Evolutionary conservation across 2,888 invertebrate species (phyloP).

Genomic region (Dryadula phaetusa): DNA sequence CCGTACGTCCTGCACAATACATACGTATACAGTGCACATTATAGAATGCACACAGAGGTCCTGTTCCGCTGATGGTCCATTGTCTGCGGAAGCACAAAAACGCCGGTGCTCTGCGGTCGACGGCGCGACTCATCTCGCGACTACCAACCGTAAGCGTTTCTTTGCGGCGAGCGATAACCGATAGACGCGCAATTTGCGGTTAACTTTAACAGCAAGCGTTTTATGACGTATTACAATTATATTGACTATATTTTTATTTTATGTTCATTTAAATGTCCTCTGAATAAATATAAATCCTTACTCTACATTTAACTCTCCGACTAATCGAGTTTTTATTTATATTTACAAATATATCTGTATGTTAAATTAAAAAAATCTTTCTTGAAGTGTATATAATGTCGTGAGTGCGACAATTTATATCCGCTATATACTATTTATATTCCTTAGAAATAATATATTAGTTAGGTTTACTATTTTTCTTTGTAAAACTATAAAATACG

Average conservation of each 20-base stretch:
- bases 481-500: too few species aligned
- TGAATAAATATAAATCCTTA: background rate
- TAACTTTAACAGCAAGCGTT: conserved; percentile 6
- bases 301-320: background rate
- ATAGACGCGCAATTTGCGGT: conserved; percentile 14
- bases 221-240: background rate
- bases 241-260: conserved; percentile 5
- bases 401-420: too few species aligned
- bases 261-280: background rate
- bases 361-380: too few species aligned
- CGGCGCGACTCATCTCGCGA: conserved; percentile 16
- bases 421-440: too few species aligned
- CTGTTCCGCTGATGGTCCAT: conserved; percentile 21
- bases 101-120: conserved; percentile 8
- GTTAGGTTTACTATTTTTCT: too few species aligned
- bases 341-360: too few species aligned
- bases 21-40: background rate
- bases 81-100: conserved; percentile 33
- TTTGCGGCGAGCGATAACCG: conserved; percentile 15
- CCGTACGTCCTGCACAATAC: background rate
- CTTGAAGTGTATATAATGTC: too few species aligned
- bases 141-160: conserved; percentile 13
- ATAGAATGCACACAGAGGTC: background rate
- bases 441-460: too few species aligned
- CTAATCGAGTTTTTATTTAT: too few species aligned